A percentile compares a stretch with the other conserved stretches of the same genome.
phyloP scores from a whole-genome alignment of 2,888 invertebrate genomes.

The Lasioglossum oenotherae region DNA sequence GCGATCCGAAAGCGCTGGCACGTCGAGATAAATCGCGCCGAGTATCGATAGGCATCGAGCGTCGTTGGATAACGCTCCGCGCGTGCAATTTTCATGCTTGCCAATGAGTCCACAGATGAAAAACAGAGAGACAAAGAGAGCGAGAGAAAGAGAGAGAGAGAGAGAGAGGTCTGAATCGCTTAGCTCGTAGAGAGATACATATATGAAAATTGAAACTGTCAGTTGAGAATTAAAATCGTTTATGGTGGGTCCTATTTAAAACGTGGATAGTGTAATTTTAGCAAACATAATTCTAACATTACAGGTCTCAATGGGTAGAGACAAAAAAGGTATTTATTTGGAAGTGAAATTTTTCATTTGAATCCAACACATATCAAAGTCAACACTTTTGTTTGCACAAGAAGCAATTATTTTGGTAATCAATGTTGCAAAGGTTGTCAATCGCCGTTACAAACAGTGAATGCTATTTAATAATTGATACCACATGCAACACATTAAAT shows the following conservation, averaged over 20 bases:
- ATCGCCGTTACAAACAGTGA: background rate
- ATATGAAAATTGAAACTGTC: background rate
- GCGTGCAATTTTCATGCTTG: conserved; percentile 35
- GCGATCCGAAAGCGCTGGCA: conserved; percentile 20
- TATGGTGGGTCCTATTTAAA: background rate
- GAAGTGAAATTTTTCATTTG: background rate
- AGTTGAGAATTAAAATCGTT: background rate
- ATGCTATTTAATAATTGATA: background rate
- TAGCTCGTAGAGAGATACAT: conserved; percentile 56
- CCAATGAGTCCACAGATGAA: conserved; percentile 29
- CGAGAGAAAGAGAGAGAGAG: background rate
- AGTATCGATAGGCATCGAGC: conserved; percentile 47
- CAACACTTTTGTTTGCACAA: background rate
- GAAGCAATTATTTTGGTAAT: background rate
- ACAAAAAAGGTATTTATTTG: background rate
- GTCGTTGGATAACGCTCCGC: conserved; percentile 30
- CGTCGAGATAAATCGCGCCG: conserved; percentile 37
- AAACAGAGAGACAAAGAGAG: background rate
- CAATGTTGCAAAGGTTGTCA: background rate
- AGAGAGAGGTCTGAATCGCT: background rate
- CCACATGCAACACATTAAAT: background rate
- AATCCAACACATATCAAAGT: background rate
- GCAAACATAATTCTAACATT: no score
- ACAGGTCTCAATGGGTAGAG: no score
- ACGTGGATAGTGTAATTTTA: background rate